Evolutionary conservation across 2,888 invertebrate genomes (phyloP).

Genomic region (Muscina levida): DNA sequence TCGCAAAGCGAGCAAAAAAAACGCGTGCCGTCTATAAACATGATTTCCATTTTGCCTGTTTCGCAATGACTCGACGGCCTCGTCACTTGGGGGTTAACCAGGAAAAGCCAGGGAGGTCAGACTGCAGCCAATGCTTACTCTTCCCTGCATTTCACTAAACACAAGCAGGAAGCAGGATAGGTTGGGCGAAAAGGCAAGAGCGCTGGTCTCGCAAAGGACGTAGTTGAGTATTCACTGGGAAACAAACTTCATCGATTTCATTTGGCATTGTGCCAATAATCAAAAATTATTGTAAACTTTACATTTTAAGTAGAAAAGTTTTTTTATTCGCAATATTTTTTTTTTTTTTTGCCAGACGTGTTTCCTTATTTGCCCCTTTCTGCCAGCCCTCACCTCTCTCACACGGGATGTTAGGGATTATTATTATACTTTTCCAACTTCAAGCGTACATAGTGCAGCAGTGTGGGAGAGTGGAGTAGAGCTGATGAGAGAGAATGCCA

Average conservation of each 20-base stretch:
- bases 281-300: slow-evolving; percentile 78
- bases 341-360: slow-evolving; percentile 16
- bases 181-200: slow-evolving; percentile 24
- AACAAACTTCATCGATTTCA: slow-evolving; percentile 65
- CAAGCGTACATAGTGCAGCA: background rate
- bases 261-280: slow-evolving; percentile 78
- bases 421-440: slow-evolving; percentile 17
- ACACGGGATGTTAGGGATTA: too few relatives aligned
- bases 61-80: background rate
- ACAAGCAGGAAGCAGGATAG: background rate
- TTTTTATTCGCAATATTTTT: slow-evolving; percentile 48
- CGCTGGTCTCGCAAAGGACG: background rate
- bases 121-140: background rate
- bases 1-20: slow-evolving; percentile 1
- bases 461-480: too few relatives aligned
- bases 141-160: too few relatives aligned
- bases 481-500: too few relatives aligned
- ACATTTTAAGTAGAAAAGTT: slow-evolving; percentile 75
- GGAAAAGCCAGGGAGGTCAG: slow-evolving; percentile 9
- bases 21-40: background rate
- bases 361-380: background rate
- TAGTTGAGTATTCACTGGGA: slow-evolving; percentile 3
- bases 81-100: slow-evolving; percentile 14
- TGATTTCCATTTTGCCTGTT: slow-evolving; percentile 17
- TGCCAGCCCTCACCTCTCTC: too few relatives aligned